Evolutionary conservation across 2,888 invertebrate species (phyloP).

Genomic region (Pyrrhosoma nymphula): DNA sequence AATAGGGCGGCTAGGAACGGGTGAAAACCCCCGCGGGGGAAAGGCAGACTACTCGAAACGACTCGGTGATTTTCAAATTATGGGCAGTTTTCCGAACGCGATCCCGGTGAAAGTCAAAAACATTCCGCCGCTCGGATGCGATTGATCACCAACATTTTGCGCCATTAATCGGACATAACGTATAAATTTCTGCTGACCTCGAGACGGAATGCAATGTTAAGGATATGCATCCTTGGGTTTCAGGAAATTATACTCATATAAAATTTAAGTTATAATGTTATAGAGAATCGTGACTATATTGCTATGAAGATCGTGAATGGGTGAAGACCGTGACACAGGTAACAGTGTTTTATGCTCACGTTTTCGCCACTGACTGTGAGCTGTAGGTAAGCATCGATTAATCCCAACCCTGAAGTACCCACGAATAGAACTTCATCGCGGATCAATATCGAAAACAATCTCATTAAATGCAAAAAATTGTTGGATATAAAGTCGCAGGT

Average conservation of each 20-base stretch:
- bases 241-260: background rate
- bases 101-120: background rate
- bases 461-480: background rate
- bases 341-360: background rate
- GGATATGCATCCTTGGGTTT: background rate
- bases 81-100: background rate
- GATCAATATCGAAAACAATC: background rate
- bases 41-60: background rate
- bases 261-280: background rate
- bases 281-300: no score
- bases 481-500: background rate
- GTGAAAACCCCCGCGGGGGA: background rate
- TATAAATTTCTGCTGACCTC: background rate
- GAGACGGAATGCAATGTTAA: background rate
- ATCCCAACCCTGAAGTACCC: background rate
- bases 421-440: background rate
- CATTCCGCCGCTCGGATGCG: background rate
- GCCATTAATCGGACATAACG: background rate
- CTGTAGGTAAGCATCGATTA: background rate
- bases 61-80: background rate
- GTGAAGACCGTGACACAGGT: background rate
- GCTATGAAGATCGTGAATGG: background rate
- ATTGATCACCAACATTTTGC: constrained; percentile 12
- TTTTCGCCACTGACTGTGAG: background rate
- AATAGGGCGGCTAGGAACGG: background rate